Conservation (phyloP, 1,140 invertebrate genomes). For the Pissodes strobi region DNA sequence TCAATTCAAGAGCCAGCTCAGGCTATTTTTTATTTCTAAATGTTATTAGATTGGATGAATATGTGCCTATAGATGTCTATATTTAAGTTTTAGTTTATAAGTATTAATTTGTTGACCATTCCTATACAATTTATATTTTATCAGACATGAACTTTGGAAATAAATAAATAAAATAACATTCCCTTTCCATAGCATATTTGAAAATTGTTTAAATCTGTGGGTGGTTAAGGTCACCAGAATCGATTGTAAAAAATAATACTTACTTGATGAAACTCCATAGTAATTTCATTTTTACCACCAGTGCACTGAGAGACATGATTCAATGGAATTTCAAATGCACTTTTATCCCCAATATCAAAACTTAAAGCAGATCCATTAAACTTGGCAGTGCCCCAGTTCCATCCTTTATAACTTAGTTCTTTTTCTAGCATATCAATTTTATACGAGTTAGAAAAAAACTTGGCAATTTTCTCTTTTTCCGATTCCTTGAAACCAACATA, state of each 20-base stretch:
- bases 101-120: too few species aligned
- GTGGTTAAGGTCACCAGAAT: too few species aligned
- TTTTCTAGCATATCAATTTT: conserved; percentile 86
- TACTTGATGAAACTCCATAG: conserved; percentile 95
- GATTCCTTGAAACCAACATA: conserved; percentile 93
- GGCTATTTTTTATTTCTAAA: too few species aligned
- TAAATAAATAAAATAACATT: neutral
- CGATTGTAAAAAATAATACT: too few species aligned
- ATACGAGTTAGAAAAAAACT: conserved; percentile 85
- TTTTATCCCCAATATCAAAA: conserved; percentile 88
- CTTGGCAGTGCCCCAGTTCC: conserved; percentile 98
- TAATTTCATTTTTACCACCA: conserved; percentile 98
- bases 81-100: too few species aligned
- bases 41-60: too few species aligned
- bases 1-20: too few species aligned
- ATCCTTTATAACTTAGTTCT: conserved; percentile 94
- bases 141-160: too few species aligned
- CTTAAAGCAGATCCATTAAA: conserved; percentile 90
- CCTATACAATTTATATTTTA: too few species aligned
- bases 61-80: too few species aligned
- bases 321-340: conserved; percentile 95
- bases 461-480: conserved; percentile 83
- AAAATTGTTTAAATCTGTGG: too few species aligned
- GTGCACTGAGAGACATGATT: conserved; percentile 95
- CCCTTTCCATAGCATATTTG: too few species aligned